Conservation (phyloP, 1,140 invertebrate genomes). For the Neodiprion fabricii region DNA sequence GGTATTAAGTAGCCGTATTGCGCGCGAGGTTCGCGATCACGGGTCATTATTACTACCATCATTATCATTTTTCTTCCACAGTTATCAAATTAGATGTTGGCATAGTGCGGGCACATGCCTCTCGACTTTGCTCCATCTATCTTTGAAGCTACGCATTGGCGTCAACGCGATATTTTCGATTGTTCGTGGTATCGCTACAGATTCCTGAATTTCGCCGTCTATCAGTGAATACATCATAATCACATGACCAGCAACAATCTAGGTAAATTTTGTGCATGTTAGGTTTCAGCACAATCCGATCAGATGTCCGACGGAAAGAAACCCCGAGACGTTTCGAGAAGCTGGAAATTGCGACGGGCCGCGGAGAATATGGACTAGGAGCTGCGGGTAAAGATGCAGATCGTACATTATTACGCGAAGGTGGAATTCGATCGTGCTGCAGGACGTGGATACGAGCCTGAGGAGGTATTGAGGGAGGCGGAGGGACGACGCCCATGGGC, state of each 20-base stretch:
- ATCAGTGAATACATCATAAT: too few species aligned
- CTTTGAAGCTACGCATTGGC: neutral
- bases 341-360: too few species aligned
- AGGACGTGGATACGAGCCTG: neutral
- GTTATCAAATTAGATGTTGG: slow-evolving; percentile 56
- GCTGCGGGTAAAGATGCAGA: too few species aligned
- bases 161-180: slow-evolving; percentile 2
- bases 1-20: neutral
- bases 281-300: too few species aligned
- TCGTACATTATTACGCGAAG: too few species aligned
- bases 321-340: too few species aligned
- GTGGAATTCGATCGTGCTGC: too few species aligned
- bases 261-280: too few species aligned
- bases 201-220: too few species aligned
- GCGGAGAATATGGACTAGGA: too few species aligned
- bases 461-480: slow-evolving; percentile 13
- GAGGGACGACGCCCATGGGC: slow-evolving; percentile 43
- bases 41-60: slow-evolving; percentile 36
- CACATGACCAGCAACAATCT: too few species aligned
- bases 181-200: slow-evolving; percentile 2
- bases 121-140: neutral
- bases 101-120: slow-evolving; percentile 40
- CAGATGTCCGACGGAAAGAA: too few species aligned
- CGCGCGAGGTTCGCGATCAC: slow-evolving; percentile 34
- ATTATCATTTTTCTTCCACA: slow-evolving; percentile 48